Evolutionary conservation across 2,113 vertebrate species (phyloP).

Genomic region (Lophotis ruficrista): DNA sequence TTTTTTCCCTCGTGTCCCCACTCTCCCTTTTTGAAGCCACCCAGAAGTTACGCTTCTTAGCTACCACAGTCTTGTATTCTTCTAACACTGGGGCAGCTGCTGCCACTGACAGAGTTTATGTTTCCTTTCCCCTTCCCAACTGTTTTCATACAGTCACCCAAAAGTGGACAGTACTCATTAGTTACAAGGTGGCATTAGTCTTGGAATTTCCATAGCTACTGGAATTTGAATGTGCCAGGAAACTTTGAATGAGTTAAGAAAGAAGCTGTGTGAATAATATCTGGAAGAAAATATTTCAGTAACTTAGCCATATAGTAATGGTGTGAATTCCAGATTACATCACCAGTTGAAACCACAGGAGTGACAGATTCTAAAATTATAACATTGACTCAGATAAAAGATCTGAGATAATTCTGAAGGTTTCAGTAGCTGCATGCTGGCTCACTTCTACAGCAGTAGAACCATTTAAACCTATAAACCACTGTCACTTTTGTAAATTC

Average conservation of each 20-base stretch:
- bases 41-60: neutral
- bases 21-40: neutral
- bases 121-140: neutral
- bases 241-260: neutral
- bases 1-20: neutral
- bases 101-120: neutral
- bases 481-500: neutral
- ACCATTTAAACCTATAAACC: neutral
- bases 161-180: neutral
- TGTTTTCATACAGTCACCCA: neutral
- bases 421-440: neutral
- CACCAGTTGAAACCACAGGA: neutral
- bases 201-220: neutral
- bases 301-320: neutral
- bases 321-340: neutral
- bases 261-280: neutral
- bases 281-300: neutral
- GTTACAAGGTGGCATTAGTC: neutral
- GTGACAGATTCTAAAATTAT: conserved; percentile 3
- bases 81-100: neutral
- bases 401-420: neutral
- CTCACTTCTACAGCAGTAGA: neutral
- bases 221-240: neutral
- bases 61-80: neutral
- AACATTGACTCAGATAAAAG: neutral